phyloP scores from a whole-genome alignment of 2,797 vertebrate species.

The Fistularia tabacaria region DNA sequence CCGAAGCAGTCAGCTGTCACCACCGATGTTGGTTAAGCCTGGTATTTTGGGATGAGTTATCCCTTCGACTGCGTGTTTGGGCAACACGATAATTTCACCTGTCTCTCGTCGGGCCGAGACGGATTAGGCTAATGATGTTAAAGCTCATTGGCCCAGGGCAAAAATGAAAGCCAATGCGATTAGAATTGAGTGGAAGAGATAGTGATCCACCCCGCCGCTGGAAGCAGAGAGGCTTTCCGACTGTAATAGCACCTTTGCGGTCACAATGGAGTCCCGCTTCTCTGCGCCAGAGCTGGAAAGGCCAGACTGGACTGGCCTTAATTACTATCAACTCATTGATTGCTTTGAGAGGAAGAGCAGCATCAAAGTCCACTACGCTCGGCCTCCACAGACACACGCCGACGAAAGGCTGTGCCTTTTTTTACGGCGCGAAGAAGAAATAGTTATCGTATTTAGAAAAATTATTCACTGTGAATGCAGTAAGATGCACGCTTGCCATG shows the following conservation, averaged over 20 bases:
- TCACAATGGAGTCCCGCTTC: constrained; percentile 70
- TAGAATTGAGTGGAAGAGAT: constrained; percentile 76
- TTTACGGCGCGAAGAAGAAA: too few relatives aligned
- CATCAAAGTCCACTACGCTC: too few relatives aligned
- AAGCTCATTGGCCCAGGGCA: constrained; percentile 66
- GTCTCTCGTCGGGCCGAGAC: constrained; percentile 63
- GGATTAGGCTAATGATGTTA: constrained; percentile 74
- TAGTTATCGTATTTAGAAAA: too few relatives aligned
- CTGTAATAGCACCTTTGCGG: constrained; percentile 72
- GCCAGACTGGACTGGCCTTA: constrained; percentile 58
- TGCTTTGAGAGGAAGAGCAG: constrained; percentile 12
- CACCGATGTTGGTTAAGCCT: constrained; percentile 43
- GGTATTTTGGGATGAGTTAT: constrained; percentile 60
- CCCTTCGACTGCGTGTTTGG: constrained; percentile 54
- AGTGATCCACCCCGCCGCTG: constrained; percentile 74
- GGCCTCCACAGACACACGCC: too few relatives aligned
- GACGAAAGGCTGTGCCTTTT: too few relatives aligned
- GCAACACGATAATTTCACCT: constrained; percentile 64
- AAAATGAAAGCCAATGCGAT: constrained; percentile 75
- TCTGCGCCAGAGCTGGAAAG: constrained; percentile 59
- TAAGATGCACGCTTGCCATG: too few relatives aligned
- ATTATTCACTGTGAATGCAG: too few relatives aligned
- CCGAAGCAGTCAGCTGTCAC: constrained; percentile 9
- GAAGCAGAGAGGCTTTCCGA: constrained; percentile 71
- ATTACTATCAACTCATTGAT: constrained; percentile 71